Evolutionary conservation across 2,797 vertebrate species (phyloP).

Genomic region (Rallus crepitans): DNA sequence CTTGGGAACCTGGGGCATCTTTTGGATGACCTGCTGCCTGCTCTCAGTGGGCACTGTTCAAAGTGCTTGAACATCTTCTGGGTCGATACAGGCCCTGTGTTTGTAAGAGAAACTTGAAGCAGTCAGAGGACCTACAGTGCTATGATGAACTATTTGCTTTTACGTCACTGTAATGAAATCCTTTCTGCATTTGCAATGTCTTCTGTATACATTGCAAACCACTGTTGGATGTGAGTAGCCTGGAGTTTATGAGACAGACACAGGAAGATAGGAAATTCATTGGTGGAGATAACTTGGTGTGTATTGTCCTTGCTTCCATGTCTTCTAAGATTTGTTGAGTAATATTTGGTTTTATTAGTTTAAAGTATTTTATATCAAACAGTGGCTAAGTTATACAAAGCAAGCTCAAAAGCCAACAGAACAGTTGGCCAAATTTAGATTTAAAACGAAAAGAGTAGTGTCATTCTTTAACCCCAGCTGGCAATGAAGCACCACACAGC

Average conservation of each 20-base stretch:
- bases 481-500: too few species aligned
- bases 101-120: neutral
- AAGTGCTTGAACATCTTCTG: neutral
- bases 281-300: neutral
- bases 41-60: neutral
- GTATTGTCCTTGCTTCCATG: neutral
- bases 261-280: neutral
- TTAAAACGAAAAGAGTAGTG: neutral
- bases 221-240: neutral
- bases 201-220: neutral
- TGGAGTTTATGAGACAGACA: neutral
- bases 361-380: neutral
- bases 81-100: neutral
- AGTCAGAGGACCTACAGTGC: neutral
- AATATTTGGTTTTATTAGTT: constrained; percentile 11
- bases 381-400: neutral
- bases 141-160: fast-evolving
- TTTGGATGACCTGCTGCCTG: neutral
- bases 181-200: neutral
- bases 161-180: too few species aligned
- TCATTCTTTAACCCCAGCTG: too few species aligned
- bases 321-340: neutral
- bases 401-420: neutral
- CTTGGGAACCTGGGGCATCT: neutral
- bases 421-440: neutral